Conservation (phyloP, 2,113 vertebrate genomes). For the Neogale vison region DNA sequence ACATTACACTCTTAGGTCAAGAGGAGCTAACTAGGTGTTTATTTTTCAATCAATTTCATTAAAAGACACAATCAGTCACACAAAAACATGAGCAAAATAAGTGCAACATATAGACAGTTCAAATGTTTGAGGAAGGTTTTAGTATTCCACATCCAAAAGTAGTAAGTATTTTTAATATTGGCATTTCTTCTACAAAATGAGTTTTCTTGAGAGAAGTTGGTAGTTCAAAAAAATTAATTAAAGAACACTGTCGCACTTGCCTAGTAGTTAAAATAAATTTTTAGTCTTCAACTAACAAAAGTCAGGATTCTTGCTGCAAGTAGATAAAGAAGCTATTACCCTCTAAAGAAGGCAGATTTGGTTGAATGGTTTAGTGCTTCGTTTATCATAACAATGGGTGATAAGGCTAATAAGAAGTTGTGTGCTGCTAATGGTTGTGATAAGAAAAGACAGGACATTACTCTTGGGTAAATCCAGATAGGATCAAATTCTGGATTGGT, state of each 20-base stretch:
- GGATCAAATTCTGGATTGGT: conserved; percentile 38
- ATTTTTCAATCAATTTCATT: neutral
- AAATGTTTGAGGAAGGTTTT: neutral
- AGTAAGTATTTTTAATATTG: neutral
- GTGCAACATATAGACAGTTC: rapidly evolving
- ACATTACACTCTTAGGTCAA: neutral
- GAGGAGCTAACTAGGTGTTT: neutral
- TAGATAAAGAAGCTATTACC: conserved; percentile 65
- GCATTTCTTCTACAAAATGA: neutral
- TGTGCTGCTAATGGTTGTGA: conserved; percentile 53
- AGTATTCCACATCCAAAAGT: neutral
- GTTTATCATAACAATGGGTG: conserved; percentile 65
- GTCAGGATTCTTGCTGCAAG: neutral
- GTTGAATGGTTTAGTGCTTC: conserved; percentile 23
- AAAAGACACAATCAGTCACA: neutral
- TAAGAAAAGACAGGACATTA: conserved; percentile 70
- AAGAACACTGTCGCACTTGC: neutral
- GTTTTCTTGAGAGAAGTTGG: neutral
- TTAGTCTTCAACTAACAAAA: neutral
- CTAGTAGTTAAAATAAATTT: conserved; percentile 6
- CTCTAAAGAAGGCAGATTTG: conserved; percentile 30
- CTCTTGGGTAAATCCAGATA: conserved; percentile 55
- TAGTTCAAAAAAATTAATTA: neutral
- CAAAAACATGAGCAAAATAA: neutral
- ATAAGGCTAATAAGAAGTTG: conserved; percentile 70